Conservation (phyloP, 1,140 invertebrate species). For the Batillaria attramentaria region DNA sequence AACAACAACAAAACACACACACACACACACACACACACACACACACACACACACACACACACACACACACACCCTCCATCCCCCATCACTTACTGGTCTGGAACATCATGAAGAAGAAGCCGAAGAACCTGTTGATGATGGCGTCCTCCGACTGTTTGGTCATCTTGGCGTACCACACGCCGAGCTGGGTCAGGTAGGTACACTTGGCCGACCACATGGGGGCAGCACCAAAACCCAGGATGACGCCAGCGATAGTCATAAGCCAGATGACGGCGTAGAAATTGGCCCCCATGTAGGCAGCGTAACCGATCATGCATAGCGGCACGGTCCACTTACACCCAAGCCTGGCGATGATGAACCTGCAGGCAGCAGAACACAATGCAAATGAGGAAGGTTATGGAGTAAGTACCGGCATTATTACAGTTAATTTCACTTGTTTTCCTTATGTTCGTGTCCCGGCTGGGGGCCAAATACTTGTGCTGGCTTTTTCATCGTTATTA, state of each 20-base stretch:
- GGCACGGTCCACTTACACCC: slow-evolving; percentile 97
- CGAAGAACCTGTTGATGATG: slow-evolving; percentile 95
- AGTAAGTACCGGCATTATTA: no score
- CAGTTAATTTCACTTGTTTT: no score
- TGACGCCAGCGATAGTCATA: slow-evolving; percentile 77
- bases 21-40: no score
- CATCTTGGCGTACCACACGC: slow-evolving; percentile 79
- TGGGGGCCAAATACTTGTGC: no score
- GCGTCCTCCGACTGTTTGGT: slow-evolving; percentile 82
- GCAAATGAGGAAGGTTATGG: no score
- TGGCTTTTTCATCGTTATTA: no score
- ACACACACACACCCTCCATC: no score
- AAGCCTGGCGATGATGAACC: slow-evolving; percentile 75
- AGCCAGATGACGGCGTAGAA: slow-evolving; percentile 77
- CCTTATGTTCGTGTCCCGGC: no score
- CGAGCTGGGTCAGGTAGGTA: slow-evolving; percentile 94
- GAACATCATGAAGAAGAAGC: slow-evolving; percentile 98
- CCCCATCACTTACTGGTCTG: slow-evolving; percentile 82
- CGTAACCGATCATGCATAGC: slow-evolving; percentile 91
- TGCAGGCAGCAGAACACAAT: no score
- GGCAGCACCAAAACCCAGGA: slow-evolving; percentile 90
- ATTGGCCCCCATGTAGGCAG: slow-evolving; percentile 93
- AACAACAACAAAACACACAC: no score
- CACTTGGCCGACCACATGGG: slow-evolving; percentile 98
- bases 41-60: no score